These are phyloP conservation scores for Belonocnema kinseyi DNA, from an alignment of 1,140 invertebrate species.

Conservation along the genomic window DNA sequence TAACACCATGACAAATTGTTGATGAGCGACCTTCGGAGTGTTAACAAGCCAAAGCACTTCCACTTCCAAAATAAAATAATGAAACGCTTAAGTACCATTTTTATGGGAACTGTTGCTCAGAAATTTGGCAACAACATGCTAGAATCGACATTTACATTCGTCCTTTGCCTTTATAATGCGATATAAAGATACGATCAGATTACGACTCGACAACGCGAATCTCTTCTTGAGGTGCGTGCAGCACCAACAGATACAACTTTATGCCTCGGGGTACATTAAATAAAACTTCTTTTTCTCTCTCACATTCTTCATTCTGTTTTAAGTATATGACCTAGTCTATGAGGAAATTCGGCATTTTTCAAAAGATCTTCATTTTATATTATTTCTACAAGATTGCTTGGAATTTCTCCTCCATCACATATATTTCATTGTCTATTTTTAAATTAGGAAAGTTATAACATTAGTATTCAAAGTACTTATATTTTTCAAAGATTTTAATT, in stretches of 20 bases:
- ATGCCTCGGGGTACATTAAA: conserved; percentile 5
- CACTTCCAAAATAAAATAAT: background rate
- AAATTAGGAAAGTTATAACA: too few relatives aligned
- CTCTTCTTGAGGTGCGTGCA: conserved; percentile 7
- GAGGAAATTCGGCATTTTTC: background rate
- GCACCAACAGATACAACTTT: conserved; percentile 6
- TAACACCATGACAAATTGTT: too few relatives aligned
- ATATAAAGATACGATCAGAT: conserved; percentile 31
- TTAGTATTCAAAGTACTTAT: too few relatives aligned
- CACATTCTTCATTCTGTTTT: conserved; percentile 5
- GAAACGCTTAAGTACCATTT: background rate
- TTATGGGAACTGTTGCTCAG: conserved; percentile 19
- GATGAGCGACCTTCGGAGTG: too few relatives aligned
- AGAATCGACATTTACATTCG: conserved; percentile 31
- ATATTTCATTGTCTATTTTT: too few relatives aligned
- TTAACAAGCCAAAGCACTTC: background rate
- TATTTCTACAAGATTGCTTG: too few relatives aligned
- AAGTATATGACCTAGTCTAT: background rate
- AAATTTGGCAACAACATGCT: conserved; percentile 29
- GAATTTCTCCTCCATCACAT: too few relatives aligned
- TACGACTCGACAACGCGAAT: conserved; percentile 21
- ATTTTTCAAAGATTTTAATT: too few relatives aligned
- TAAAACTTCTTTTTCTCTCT: background rate
- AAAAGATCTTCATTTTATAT: background rate
- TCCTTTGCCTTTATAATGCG: conserved; percentile 24